These are phyloP conservation scores for Tiliacea aurago DNA, from an alignment of 2,888 invertebrate genomes.

Conservation along the genomic window DNA sequence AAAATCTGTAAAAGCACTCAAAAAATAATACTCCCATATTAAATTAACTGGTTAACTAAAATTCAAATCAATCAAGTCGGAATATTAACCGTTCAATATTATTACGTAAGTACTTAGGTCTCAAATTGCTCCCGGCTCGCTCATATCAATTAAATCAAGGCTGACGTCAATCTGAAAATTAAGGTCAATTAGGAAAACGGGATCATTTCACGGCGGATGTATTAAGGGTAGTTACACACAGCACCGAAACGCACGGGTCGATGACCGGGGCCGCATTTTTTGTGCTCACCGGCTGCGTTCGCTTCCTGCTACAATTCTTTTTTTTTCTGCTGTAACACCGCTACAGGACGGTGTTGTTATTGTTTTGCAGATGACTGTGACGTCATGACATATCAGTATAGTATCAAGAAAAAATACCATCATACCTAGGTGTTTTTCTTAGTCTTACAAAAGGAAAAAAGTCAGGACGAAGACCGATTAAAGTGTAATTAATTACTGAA, in stretches of 20 bases:
- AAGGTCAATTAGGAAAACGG: constrained; percentile 50
- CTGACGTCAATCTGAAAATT: constrained; percentile 46
- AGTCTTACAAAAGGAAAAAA: background rate
- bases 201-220: constrained; percentile 66
- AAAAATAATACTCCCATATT: background rate
- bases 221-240: constrained; percentile 74
- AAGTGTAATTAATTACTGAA: constrained; percentile 4
- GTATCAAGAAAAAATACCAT: background rate
- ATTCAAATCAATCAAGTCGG: constrained; percentile 14
- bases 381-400: constrained; percentile 41
- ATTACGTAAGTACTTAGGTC: background rate
- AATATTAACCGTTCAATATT: constrained; percentile 12
- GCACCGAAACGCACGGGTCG: constrained; percentile 75
- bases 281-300: constrained; percentile 84
- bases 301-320: constrained; percentile 89
- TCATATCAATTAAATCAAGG: constrained; percentile 44
- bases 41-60: constrained; percentile 16
- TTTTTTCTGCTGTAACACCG: constrained; percentile 81
- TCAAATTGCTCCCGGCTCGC: constrained; percentile 22
- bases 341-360: constrained; percentile 77
- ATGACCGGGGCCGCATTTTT: constrained; percentile 81
- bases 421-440: too few relatives aligned
- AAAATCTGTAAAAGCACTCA: background rate
- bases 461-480: background rate
- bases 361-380: constrained; percentile 62